Evolutionary conservation across 2,113 vertebrate genomes (phyloP).

Genomic region (Phrynosoma blainvillii): DNA sequence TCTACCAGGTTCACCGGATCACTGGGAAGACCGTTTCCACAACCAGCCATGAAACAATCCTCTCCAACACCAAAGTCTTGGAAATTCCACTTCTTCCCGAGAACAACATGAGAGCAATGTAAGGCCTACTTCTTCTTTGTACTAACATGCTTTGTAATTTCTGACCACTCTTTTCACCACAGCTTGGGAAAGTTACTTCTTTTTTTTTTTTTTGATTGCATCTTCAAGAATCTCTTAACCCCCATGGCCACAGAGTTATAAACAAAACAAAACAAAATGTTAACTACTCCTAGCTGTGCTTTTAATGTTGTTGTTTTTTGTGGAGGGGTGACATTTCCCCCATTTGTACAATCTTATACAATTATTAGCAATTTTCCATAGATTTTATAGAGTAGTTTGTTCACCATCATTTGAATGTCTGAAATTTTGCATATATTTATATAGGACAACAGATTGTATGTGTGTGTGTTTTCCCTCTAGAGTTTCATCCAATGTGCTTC

Average conservation of each 20-base stretch:
- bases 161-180: constrained; percentile 2
- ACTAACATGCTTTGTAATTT: constrained; percentile 17
- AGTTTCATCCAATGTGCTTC: constrained; percentile 62
- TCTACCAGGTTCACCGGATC: constrained; percentile 98
- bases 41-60: constrained; percentile 92
- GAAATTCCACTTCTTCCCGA: constrained; percentile 95
- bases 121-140: constrained; percentile 51
- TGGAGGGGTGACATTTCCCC: neutral
- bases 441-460: constrained; percentile 44
- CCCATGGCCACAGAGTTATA: too few relatives aligned
- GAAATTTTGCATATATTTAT: constrained; percentile 49
- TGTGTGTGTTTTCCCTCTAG: constrained; percentile 54
- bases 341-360: neutral
- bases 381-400: constrained; percentile 33
- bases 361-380: constrained; percentile 31
- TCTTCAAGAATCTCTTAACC: too few relatives aligned
- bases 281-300: too few relatives aligned
- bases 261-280: too few relatives aligned
- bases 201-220: too few relatives aligned
- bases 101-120: constrained; percentile 96
- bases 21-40: constrained; percentile 96
- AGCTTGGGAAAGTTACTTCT: neutral
- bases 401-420: constrained; percentile 34
- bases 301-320: too few relatives aligned
- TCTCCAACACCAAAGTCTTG: constrained; percentile 95